These are phyloP conservation scores for Catharus bicknelli DNA, from an alignment of 2,113 vertebrate genomes.

Conservation along the genomic window DNA sequence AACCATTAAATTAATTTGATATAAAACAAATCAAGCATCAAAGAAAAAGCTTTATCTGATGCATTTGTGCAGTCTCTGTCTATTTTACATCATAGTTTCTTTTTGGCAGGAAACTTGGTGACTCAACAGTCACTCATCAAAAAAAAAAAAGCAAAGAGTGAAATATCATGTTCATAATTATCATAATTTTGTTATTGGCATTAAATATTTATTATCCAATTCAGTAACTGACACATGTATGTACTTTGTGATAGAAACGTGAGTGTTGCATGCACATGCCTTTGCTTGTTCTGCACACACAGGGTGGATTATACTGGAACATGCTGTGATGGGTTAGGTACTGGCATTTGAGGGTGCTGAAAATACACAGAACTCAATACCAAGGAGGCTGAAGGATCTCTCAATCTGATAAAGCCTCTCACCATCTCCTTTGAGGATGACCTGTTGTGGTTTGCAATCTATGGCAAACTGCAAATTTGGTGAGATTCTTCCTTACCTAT, in stretches of 20 bases:
- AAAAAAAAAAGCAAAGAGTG: background rate
- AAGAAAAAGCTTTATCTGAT: background rate
- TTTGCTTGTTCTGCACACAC: background rate
- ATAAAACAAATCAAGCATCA: background rate
- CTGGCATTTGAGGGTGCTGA: background rate
- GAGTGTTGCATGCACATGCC: background rate
- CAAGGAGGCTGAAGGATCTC: background rate
- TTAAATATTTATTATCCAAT: background rate
- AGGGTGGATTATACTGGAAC: background rate
- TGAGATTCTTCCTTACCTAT: background rate
- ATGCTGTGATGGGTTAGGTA: background rate
- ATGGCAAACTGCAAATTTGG: background rate
- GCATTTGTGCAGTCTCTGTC: background rate
- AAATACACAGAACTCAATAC: background rate
- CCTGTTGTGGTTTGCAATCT: background rate
- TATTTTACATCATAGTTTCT: background rate
- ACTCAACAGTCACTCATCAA: background rate
- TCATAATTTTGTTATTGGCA: background rate
- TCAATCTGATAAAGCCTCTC: background rate
- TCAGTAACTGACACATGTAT: background rate
- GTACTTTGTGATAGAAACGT: background rate
- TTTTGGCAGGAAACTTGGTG: background rate
- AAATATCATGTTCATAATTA: background rate
- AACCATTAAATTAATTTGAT: conserved; percentile 16
- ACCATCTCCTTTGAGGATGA: background rate